phyloP scores from a whole-genome alignment of 1,140 invertebrate species.

The Neotoxoptera formosana region DNA sequence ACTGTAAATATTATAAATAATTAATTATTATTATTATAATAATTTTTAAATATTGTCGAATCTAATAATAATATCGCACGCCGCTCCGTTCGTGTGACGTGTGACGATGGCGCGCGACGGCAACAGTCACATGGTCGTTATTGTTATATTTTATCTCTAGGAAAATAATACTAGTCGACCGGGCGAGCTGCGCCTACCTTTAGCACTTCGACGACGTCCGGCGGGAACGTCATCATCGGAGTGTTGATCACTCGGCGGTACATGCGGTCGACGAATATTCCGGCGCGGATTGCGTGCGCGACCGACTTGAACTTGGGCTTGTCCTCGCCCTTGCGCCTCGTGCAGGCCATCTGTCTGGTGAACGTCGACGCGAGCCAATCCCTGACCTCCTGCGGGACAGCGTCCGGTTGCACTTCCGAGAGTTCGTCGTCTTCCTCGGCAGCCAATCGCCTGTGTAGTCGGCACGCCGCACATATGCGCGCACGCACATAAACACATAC shows the following conservation, averaged over 20 bases:
- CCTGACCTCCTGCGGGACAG: conserved; percentile 92
- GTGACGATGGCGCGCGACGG: too few species aligned
- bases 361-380: conserved; percentile 99
- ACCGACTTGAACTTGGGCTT: conserved; percentile 92
- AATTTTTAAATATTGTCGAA: too few species aligned
- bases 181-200: conserved; percentile 73
- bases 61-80: background rate
- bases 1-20: too few species aligned
- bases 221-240: conserved; percentile 87
- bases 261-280: conserved; percentile 96
- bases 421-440: conserved; percentile 93
- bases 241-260: conserved; percentile 88
- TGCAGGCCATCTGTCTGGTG: conserved; percentile 84
- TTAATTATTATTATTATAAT: too few species aligned
- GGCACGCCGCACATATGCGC: background rate
- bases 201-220: conserved; percentile 84
- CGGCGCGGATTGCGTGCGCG: conserved; percentile 96
- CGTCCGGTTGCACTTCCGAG: conserved; percentile 94
- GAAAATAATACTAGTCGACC: background rate
- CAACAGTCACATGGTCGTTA: background rate
- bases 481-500: background rate
- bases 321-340: conserved; percentile 76
- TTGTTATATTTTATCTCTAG: background rate
- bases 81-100: too few species aligned
- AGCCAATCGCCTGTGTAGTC: conserved; percentile 69